These are phyloP conservation scores for Scomber scombrus DNA, from an alignment of 2,113 vertebrate genomes.

Conservation along the genomic window DNA sequence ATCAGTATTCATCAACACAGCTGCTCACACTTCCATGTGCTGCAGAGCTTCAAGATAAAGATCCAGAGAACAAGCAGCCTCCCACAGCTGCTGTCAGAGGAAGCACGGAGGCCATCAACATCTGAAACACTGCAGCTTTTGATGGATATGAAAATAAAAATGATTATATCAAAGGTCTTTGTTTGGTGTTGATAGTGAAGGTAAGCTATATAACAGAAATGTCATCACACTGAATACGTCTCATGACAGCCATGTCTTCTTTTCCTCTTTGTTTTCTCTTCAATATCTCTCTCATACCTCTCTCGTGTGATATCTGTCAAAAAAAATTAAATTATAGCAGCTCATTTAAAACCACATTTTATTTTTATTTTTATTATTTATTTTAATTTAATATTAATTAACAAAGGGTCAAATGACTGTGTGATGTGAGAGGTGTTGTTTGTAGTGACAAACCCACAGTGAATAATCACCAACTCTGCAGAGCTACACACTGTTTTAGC, in stretches of 20 bases:
- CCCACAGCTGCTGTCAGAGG: not conserved
- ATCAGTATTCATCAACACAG: conserved; percentile 46
- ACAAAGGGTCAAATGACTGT: too few species aligned
- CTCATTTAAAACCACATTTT: too few species aligned
- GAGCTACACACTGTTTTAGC: too few species aligned
- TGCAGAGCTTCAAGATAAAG: conserved; percentile 32
- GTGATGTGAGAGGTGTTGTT: too few species aligned
- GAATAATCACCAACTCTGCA: too few species aligned
- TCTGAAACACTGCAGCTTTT: not conserved
- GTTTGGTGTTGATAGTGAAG: not conserved
- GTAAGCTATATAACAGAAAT: conserved; percentile 22
- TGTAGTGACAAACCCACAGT: too few species aligned
- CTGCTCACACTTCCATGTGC: conserved; percentile 13
- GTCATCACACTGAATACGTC: not conserved
- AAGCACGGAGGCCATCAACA: not conserved
- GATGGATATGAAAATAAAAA: conserved; percentile 10
- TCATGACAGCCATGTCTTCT: not conserved
- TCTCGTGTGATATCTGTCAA: too few species aligned
- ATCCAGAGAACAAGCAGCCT: conserved; percentile 13
- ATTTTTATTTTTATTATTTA: too few species aligned
- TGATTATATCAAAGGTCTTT: conserved; percentile 26
- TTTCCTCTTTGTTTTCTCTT: not conserved
- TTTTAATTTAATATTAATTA: too few species aligned
- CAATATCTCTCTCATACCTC: not conserved
- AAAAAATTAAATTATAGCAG: too few species aligned